Evolutionary conservation across 2,888 invertebrate genomes (phyloP).

Genomic region (Tetheella fluctuosa): DNA sequence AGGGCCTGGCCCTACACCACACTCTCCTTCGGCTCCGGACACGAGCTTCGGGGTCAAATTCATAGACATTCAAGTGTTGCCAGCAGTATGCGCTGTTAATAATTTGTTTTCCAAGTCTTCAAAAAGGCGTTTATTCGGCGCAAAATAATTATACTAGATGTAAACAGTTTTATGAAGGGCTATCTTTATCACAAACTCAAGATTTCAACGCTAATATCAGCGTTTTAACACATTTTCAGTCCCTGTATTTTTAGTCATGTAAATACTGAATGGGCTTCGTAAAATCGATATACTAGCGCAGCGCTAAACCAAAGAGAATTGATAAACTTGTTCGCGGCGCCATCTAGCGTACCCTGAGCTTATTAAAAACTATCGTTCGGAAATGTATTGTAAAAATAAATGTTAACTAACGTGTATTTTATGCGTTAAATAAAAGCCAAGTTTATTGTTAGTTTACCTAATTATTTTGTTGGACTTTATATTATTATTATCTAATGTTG

Average conservation of each 20-base stretch:
- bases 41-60: constrained; percentile 84
- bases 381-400: background rate
- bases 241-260: constrained; percentile 59
- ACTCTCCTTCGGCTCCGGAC: constrained; percentile 80
- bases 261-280: constrained; percentile 57
- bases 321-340: constrained; percentile 46
- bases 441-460: background rate
- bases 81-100: constrained; percentile 37
- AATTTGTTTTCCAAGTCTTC: constrained; percentile 18
- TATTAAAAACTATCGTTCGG: constrained; percentile 12
- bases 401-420: background rate
- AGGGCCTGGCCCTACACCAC: constrained; percentile 82
- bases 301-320: constrained; percentile 69
- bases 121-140: constrained; percentile 17
- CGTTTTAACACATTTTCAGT: constrained; percentile 26
- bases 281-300: constrained; percentile 82
- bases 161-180: background rate
- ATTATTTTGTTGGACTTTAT: no score
- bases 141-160: no score
- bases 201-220: constrained; percentile 13
- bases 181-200: background rate
- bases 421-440: background rate
- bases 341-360: constrained; percentile 56
- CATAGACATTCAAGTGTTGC: constrained; percentile 81
- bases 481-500: no score